Evolutionary conservation across 2,888 invertebrate species (phyloP).

Genomic region (Melinopterus prodromus): DNA sequence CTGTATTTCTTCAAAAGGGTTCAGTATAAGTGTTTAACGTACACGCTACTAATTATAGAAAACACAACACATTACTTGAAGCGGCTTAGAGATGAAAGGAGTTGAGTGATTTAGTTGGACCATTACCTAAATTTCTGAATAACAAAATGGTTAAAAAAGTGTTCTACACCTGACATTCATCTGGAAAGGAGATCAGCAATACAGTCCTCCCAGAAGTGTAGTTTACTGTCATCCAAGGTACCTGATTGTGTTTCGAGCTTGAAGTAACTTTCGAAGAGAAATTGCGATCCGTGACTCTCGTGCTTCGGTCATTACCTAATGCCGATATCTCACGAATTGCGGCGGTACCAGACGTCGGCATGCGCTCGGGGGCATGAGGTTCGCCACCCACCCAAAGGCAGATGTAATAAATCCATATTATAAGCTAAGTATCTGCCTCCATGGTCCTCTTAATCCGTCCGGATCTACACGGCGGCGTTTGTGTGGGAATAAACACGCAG

Average conservation of each 20-base stretch:
- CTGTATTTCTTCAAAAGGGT: too few species aligned
- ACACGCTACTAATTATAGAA: too few species aligned
- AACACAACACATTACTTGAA: too few species aligned
- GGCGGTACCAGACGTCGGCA: slow-evolving; percentile 51
- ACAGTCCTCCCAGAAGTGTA: not conserved
- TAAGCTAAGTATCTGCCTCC: slow-evolving; percentile 22
- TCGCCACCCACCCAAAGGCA: slow-evolving; percentile 57
- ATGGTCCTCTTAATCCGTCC: slow-evolving; percentile 22
- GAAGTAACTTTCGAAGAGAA: slow-evolving; percentile 46
- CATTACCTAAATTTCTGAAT: too few species aligned
- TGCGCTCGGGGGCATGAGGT: slow-evolving; percentile 56
- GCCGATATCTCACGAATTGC: slow-evolving; percentile 57
- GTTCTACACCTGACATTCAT: too few species aligned
- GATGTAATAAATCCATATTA: slow-evolving; percentile 59
- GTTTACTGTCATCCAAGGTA: not conserved
- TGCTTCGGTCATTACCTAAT: slow-evolving; percentile 58
- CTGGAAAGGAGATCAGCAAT: not conserved
- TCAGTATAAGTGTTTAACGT: too few species aligned
- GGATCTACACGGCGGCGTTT: slow-evolving; percentile 16
- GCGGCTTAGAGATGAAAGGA: too few species aligned
- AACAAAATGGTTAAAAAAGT: too few species aligned
- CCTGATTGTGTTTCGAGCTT: not conserved
- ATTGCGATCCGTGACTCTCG: slow-evolving; percentile 58
- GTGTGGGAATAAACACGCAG: slow-evolving; percentile 18
- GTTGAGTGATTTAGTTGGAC: too few species aligned